These are phyloP conservation scores for Dendroctonus valens DNA, from an alignment of 1,140 invertebrate genomes.

Conservation along the genomic window DNA sequence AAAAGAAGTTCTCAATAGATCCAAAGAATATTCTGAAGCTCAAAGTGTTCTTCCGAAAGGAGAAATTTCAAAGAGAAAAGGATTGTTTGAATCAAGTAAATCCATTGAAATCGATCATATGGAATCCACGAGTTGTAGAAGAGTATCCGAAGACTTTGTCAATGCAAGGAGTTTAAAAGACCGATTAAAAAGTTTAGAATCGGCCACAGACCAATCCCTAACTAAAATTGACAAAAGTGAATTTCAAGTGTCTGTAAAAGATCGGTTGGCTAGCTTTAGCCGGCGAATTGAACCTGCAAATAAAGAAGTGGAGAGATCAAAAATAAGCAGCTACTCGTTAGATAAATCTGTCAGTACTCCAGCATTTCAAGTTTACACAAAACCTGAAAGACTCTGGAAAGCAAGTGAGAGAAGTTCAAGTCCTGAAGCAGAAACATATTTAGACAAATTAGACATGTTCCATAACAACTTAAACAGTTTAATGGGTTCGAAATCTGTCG, in stretches of 20 bases:
- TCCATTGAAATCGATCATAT: constrained; percentile 46
- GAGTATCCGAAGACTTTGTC: constrained; percentile 58
- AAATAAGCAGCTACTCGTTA: constrained; percentile 40
- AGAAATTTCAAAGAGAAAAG: constrained; percentile 76
- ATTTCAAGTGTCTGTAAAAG: constrained; percentile 41
- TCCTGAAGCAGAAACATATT: constrained; percentile 44
- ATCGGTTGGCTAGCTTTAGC: constrained; percentile 42
- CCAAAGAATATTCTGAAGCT: constrained; percentile 52
- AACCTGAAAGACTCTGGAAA: constrained; percentile 32
- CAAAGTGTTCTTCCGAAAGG: constrained; percentile 66
- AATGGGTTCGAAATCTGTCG: constrained; percentile 43
- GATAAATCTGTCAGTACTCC: constrained; percentile 37
- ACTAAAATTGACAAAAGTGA: constrained; percentile 39
- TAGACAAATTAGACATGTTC: constrained; percentile 45
- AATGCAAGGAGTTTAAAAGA: constrained; percentile 70
- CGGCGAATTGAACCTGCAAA: constrained; percentile 45
- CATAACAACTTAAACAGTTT: constrained; percentile 44
- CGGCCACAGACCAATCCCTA: constrained; percentile 42
- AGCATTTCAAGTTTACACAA: constrained; percentile 30
- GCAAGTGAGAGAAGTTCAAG: constrained; percentile 39
- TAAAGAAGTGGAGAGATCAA: constrained; percentile 33
- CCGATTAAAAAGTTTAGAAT: constrained; percentile 65
- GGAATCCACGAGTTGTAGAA: constrained; percentile 49
- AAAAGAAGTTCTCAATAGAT: constrained; percentile 45
- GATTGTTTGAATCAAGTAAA: constrained; percentile 72